Conservation (phyloP, 2,888 invertebrate genomes). For the Caenorhabditis zanzibari region DNA sequence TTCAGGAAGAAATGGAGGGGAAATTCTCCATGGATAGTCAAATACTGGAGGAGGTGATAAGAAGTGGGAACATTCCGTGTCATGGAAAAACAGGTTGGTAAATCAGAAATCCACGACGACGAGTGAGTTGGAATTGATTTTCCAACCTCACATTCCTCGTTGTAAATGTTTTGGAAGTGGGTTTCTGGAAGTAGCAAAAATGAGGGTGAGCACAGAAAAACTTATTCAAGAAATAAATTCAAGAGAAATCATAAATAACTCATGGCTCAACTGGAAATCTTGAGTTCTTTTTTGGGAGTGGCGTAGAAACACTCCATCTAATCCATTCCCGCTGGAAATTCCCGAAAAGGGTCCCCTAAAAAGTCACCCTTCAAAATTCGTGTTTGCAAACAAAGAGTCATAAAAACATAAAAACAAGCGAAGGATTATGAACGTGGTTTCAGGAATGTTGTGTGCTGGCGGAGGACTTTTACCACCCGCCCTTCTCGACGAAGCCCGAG, state of each 20-base stretch:
- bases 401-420: conserved; percentile 22
- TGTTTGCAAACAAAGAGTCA: conserved; percentile 4
- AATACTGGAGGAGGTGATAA: conserved; percentile 73
- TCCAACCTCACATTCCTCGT: neutral
- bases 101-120: neutral
- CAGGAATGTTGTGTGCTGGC: conserved; percentile 72
- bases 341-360: neutral
- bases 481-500: conserved; percentile 76
- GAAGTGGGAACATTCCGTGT: conserved; percentile 72
- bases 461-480: conserved; percentile 80
- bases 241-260: conserved; percentile 4
- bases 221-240: neutral
- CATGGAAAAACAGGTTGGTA: conserved; percentile 72
- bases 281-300: neutral
- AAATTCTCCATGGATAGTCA: conserved; percentile 63
- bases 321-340: neutral
- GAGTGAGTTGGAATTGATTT: neutral
- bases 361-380: neutral
- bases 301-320: no score
- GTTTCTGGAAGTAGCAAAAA: neutral
- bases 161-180: conserved; percentile 32
- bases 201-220: neutral
- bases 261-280: neutral
- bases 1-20: conserved; percentile 43
- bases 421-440: conserved; percentile 28